phyloP scores from a whole-genome alignment of 2,797 vertebrate genomes.

The Tenualosa thibaudeaui region DNA sequence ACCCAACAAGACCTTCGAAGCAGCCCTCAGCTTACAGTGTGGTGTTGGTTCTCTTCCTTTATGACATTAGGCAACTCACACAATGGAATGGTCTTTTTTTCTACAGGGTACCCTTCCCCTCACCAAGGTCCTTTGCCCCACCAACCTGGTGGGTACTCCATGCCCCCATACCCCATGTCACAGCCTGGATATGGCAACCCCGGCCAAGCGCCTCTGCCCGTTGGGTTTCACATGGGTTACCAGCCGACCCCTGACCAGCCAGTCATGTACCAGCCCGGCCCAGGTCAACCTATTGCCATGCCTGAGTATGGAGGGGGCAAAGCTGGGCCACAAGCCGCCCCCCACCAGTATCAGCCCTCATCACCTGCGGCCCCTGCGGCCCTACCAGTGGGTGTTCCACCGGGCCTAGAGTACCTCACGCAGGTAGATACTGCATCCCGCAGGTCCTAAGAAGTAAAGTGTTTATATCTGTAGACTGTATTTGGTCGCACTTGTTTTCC shows the following conservation, averaged over 20 bases:
- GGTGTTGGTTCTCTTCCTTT: neutral
- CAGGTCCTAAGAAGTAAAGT: neutral
- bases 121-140: conserved; percentile 66
- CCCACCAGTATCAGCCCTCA: neutral
- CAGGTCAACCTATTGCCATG: conserved; percentile 43
- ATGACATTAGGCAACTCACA: neutral
- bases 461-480: neutral
- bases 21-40: neutral
- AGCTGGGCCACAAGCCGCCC: too few relatives aligned
- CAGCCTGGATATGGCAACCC: conserved; percentile 69
- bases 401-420: conserved; percentile 83
- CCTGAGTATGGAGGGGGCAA: conserved; percentile 54
- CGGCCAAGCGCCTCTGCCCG: conserved; percentile 61
- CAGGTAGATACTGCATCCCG: conserved; percentile 69
- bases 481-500: neutral
- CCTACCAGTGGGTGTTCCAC: conserved; percentile 72
- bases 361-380: conserved; percentile 17
- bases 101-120: conserved; percentile 71
- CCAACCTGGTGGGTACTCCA: conserved; percentile 59
- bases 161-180: conserved; percentile 67
- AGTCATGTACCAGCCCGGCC: conserved; percentile 71
- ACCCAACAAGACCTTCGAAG: neutral
- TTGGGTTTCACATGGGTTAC: conserved; percentile 74
- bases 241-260: conserved; percentile 55
- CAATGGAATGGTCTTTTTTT: neutral